Base-by-base conservation (phyloP, 2,113 vertebrate genomes). In the Hippolais icterina region DNA sequence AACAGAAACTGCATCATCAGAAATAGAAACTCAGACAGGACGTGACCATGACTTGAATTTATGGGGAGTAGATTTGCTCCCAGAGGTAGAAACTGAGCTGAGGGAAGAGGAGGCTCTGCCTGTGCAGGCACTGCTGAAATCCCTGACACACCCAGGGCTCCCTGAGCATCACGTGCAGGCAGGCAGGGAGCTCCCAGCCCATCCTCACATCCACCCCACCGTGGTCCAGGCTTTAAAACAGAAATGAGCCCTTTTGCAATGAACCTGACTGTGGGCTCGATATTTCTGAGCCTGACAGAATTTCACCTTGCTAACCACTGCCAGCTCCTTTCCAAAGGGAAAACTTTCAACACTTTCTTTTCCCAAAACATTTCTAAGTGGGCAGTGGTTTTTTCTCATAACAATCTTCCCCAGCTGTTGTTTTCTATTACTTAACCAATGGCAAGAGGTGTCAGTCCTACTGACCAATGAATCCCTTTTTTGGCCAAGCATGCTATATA, bases 61-160 rank as follows among this genome's bases (percentile, higher is more conserved):
- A 18, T 0, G 1, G 33, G 14, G 42, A 72, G 20, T 6, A 11
- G 28, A 31, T 87, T 57, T 68, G 56, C 46, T 70, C 12, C 10
- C 56, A n/a, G 64, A 2, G 37, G 46, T 44, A 27, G 42, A 61
- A 83, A 13, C 11, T 14, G 83, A 49, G 35, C 2, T 1, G 53
- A 71, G 37, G 76, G 66, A 41, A 47, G 39, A 53, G 75, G 27
- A 44, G 9, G 2, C 56, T 33, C 65, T 66, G 24, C 4, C 61
- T 15, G 1, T 9, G 75, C 61, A 49, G 37, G 9, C 59, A 1
- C 19, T 33, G 50, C 49, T 9, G 15, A 6, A 37, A 80, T 12
- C 4, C 9, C 75, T 3, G 63, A 1, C 35, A n/a, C 19, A 1
- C 0, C 18, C 33, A 9, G 1, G 31, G 24, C 6, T 29, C 47